Base-by-base conservation (phyloP, 2,797 vertebrate genomes). In the Peromyscus melanophrys region DNA sequence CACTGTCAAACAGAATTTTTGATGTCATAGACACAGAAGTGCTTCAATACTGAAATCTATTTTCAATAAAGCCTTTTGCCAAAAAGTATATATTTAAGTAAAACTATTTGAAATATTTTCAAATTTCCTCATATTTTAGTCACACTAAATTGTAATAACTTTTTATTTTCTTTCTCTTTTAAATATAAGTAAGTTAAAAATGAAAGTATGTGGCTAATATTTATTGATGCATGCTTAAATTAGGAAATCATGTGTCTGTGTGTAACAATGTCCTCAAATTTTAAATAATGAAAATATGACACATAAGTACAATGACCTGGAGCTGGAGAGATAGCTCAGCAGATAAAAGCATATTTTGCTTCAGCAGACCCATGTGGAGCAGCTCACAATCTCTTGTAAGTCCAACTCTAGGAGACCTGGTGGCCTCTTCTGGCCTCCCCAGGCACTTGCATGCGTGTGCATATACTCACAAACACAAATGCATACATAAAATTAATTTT, bases 1-100 rank as follows among this genome's bases (percentile, higher is more conserved):
- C 49, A 85, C 31, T 87, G 6, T 65, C n/a, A 87, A 92, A 71
- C 2, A 34, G 16, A 89, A 67, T 90, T 86, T 94, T 93, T 21
- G 78, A 5, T 61, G n/a, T n/a, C 4, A 34, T 16, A 73, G 25
- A 77, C 19, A 81, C 3, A 77, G 59, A 95, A 92, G 3, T 43
- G 65, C 37, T n/a, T 55, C 57, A 67, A 88, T 86, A 92, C 37
- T 90, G 43, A 4, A 14, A 25, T 87, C 23, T 95, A 31, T 73
- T 6, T 84, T 52, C 4, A 90, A 0, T 14, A 63, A 89, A 34
- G 1, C 27, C 61, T 81, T 92, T 96, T 91, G 10, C 23, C 9
- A 67, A 37, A 6, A 4, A 5, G 4, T 57, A 87, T 6, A 37
- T 59, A 75, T 57, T 67, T 85, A 52, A 52, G 0, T 65, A 87